Percentiles rank a stretch among this genome's conserved stretches.
phyloP scores from a whole-genome alignment of 2,797 vertebrate genomes.

The Rhinatrema bivittatum region DNA sequence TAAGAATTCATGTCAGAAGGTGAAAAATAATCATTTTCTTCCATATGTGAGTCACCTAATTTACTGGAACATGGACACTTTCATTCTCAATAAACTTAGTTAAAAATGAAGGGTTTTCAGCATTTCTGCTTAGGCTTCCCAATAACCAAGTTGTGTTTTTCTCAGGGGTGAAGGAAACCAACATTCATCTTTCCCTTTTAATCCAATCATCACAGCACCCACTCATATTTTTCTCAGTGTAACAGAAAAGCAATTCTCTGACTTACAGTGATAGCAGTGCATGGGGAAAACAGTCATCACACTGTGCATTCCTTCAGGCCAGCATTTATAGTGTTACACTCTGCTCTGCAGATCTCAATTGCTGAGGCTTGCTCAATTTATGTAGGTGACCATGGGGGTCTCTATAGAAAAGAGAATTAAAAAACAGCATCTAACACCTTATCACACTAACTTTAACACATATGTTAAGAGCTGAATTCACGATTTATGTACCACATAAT shows the following conservation, averaged over 20 bases:
- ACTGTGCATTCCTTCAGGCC: not conserved
- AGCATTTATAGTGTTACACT: not conserved
- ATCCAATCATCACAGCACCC: constrained; percentile 9
- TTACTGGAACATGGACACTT: constrained; percentile 11
- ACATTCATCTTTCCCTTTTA: constrained; percentile 25
- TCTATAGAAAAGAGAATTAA: no score
- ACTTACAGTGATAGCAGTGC: not conserved
- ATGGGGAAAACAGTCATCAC: not conserved
- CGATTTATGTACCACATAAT: no score
- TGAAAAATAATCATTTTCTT: constrained; percentile 29
- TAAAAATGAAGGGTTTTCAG: constrained; percentile 21
- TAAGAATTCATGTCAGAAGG: constrained; percentile 22
- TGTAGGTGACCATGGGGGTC: no score
- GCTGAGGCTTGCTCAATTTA: no score
- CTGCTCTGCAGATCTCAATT: not conserved
- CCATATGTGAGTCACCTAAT: constrained; percentile 21
- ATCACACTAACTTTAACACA: no score
- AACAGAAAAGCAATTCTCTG: constrained; percentile 5
- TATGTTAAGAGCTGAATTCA: no score
- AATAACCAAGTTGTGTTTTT: constrained; percentile 16
- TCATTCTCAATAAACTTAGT: constrained; percentile 6
- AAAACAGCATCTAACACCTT: no score
- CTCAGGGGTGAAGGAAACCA: constrained; percentile 6
- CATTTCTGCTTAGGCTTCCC: constrained; percentile 10
- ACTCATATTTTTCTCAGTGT: constrained; percentile 9